Evolutionary conservation across 2,888 invertebrate genomes (phyloP), one percentile per base, ranked within the genome.

Genomic region (Epinotia ramella): DNA sequence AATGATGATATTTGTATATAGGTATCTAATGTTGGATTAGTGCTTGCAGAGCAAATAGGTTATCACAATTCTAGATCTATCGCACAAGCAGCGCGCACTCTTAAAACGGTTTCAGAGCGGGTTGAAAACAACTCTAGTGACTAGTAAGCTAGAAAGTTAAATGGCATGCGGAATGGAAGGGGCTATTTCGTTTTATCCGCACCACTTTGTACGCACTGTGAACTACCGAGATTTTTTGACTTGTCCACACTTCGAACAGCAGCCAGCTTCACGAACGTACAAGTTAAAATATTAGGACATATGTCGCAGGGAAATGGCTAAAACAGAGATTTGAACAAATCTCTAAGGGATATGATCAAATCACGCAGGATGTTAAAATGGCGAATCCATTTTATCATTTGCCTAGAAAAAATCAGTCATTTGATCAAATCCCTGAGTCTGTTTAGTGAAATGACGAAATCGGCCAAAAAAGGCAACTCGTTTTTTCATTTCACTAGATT

Each of bases 21-120:
- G 71, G 16, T 65, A 7, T 64, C 46, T 66, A 60, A 75, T 66
- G 66, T 68, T 18, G 57, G 24, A 46, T 76, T 76, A 76, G 72
- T 67, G 76, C 76, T 12, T 49, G 76, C 76, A 46, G 71, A 72
- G 76, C 76, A 63, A 57, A 76, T 60, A 53, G 20, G 64, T 72
- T 72, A 76, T 44, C 62, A 76, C 60, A 66, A 57, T 46, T 70
- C 49, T 59, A 40, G 65, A 70, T 62, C 53, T 75, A 53, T 71
- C 44, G 65, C 9, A 75, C 20, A 71, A 65, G 70, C 65, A 49
- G 56, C 40, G 59, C 65, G 40, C 16, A 49, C 13, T 40, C 40
- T 9, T 40, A 40, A 7, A 56, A 56, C 9, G 40, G 6, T 40
- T 24, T 13, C 60, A 33, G 5, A 28, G 16, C 16, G 28, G 28